These are phyloP conservation scores for Tethea ocularis DNA, from an alignment of 2,888 invertebrate genomes.

Conservation along the genomic window DNA sequence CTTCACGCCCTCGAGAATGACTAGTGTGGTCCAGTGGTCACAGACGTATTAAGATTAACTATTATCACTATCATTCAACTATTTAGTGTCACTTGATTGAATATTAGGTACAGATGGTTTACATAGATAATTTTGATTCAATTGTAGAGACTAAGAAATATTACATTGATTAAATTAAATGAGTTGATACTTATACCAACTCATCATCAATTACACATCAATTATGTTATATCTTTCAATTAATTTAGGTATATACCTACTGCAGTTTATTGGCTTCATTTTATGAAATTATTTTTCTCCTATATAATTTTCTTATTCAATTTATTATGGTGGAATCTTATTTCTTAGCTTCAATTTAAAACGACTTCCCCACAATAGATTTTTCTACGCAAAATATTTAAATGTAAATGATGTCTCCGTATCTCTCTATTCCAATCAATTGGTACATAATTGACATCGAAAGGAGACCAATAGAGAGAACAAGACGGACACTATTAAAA, in stretches of 20 bases:
- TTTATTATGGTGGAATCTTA: too few relatives aligned
- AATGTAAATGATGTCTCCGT: neutral
- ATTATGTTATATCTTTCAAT: too few relatives aligned
- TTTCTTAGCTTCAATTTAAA: neutral
- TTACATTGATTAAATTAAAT: neutral
- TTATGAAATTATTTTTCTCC: too few relatives aligned
- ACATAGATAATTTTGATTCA: slow-evolving; percentile 9
- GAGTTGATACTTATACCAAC: neutral
- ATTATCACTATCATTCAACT: slow-evolving; percentile 39
- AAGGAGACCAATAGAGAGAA: slow-evolving; percentile 51
- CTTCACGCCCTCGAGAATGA: slow-evolving; percentile 41
- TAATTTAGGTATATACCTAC: too few relatives aligned
- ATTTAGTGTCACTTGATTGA: slow-evolving; percentile 34
- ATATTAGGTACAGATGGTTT: slow-evolving; percentile 24
- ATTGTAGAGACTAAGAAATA: neutral
- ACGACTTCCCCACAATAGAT: neutral
- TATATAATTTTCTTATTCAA: neutral
- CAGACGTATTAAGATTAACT: slow-evolving; percentile 41
- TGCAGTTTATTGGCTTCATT: too few relatives aligned
- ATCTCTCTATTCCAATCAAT: slow-evolving; percentile 32
- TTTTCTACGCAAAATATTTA: neutral
- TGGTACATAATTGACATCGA: slow-evolving; percentile 48
- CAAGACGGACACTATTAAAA: slow-evolving; percentile 71
- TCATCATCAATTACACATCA: too few relatives aligned
- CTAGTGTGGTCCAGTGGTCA: slow-evolving; percentile 35